A percentile compares a stretch with the other conserved stretches of the same genome.
Conservation (phyloP, 2,888 invertebrate species). For the Piscicola geometra region DNA sequence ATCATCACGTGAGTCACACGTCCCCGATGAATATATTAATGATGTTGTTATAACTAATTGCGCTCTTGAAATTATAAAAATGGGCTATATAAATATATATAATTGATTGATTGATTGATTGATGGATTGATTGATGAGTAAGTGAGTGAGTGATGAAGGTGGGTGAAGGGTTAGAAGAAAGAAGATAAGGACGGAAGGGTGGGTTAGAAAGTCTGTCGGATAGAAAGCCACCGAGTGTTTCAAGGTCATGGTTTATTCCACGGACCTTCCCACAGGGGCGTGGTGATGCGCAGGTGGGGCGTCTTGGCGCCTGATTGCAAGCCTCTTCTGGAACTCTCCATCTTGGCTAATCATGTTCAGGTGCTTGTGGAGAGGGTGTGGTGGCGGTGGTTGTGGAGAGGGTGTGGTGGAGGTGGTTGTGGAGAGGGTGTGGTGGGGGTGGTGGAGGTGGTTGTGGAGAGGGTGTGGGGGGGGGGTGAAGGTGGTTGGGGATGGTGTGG, state of each 20-base stretch:
- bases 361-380: no score
- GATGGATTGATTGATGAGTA: background rate
- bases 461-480: no score
- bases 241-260: no score
- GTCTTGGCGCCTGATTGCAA: conserved; percentile 62
- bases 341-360: conserved; percentile 68
- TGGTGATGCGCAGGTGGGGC: conserved; percentile 71
- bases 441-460: no score
- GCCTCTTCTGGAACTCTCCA: conserved; percentile 67
- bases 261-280: no score
- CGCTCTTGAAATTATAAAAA: no score
- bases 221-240: no score
- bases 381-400: no score
- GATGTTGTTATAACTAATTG: background rate
- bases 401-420: no score
- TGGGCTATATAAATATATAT: background rate
- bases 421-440: no score
- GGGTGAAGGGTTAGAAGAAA: background rate
- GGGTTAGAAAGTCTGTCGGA: no score
- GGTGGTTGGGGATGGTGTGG: no score
- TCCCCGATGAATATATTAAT: background rate
- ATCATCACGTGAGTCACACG: conserved; percentile 66
- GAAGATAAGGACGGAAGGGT: background rate
- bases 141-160: background rate
- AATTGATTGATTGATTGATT: background rate